Evolutionary conservation across 1,140 invertebrate genomes (phyloP), one percentile per base, ranked within the genome.

Genomic region (Heliconius melpomene): DNA sequence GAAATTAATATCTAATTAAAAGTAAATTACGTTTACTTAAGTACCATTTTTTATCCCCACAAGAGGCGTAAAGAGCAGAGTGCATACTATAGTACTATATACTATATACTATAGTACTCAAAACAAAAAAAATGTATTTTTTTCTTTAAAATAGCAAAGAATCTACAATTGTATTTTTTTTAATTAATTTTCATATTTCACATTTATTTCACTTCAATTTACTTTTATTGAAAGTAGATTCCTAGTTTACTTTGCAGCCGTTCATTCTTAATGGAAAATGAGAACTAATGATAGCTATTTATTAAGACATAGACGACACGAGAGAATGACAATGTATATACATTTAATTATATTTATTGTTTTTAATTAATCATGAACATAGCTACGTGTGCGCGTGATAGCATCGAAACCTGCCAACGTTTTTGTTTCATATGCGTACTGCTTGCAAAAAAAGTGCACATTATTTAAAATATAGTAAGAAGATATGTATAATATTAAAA

Each of bases 321-420:
- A 72, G 54, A 36, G 74, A 78, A 86, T 80, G 80, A 72, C 79
- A 72, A 84, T 78, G 84, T 79, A 78, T 84, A 82, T 83, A 80
- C 80, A 82, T 77, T 77, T 88, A 84, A 88, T 87, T 85, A 89
- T 87, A 86, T 85, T 86, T 89, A 87, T 85, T 89, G 84, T 87
- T 85, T 88, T 88, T 90, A 89, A 90, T 91, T 91, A 90, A 89
- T 90, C 87, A 89, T 83, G 81, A 84, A 88, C 83, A 83, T 84
- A 88, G 88, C 85, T 91, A 88, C 81, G 85, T 88, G 83, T 84
- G 81, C 83, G 76, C 76, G 77, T 84, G 87, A 90, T 91, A 88
- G 36, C 75, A 91, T 91, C 88, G 84, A 77, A 84, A 83, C 78
- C 89, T 86, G 87, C 83, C 73, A 87, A 82, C 82, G 82, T 88